These are phyloP conservation scores for Diceros bicornis DNA, from an alignment of 2,797 vertebrate genomes.

Conservation along the genomic window DNA sequence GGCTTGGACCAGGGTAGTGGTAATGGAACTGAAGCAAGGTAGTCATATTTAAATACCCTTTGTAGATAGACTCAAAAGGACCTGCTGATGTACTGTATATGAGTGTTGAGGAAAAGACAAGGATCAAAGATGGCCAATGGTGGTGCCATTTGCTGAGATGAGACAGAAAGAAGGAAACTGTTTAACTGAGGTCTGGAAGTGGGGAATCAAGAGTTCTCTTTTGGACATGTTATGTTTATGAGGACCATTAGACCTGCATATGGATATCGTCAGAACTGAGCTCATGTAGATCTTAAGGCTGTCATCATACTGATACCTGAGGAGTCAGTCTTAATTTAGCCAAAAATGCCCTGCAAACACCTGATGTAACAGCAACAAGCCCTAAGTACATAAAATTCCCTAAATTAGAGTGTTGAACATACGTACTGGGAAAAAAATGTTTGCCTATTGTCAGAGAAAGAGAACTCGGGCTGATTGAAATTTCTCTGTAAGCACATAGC, in stretches of 20 bases:
- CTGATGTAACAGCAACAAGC: neutral
- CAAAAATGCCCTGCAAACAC: neutral
- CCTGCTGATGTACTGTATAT: neutral
- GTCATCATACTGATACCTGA: neutral
- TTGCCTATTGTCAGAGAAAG: neutral
- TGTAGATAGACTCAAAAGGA: neutral
- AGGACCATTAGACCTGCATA: neutral
- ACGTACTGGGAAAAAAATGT: neutral
- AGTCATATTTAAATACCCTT: neutral
- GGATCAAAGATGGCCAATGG: neutral
- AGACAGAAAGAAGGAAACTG: neutral
- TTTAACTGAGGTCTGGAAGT: neutral
- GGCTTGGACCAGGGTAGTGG: neutral
- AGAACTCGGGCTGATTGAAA: neutral
- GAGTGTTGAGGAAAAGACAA: neutral
- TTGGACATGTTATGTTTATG: neutral
- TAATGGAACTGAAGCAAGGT: neutral
- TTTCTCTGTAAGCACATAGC: neutral
- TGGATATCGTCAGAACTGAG: neutral
- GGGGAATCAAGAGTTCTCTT: neutral
- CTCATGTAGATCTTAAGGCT: neutral
- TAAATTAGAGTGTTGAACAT: neutral
- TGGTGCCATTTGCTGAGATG: neutral
- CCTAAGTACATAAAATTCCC: neutral
- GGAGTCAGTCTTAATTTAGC: neutral